Evolutionary conservation across 2,113 vertebrate species (phyloP), one percentile per base, ranked within the genome.

Genomic region (Cochlearius cochlearius): DNA sequence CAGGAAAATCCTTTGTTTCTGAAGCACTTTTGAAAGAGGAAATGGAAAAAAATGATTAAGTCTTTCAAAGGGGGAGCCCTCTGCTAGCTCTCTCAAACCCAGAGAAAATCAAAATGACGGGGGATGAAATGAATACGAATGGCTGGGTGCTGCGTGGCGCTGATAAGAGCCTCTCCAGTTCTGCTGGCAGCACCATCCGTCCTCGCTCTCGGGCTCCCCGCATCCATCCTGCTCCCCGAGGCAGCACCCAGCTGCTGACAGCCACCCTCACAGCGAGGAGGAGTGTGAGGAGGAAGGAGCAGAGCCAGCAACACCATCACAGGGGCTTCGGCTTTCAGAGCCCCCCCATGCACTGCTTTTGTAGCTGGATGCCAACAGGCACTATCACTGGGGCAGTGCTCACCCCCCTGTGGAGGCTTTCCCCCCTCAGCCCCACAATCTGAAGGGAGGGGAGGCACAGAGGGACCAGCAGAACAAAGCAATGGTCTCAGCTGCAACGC

Each of bases 141-240:
- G 39, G 29, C 36, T 76, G 78, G 39, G 29, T 56, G 77, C 90
- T 97, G 86, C 5, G 0, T 9, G 50, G 53, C 58, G 30, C 88
- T 89, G 93, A 93, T 95, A 97, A 96, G 83, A 79, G 71, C 55
- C 52, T 92, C 83, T 95, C 63, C 71, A 49, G 74, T 25, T 52
- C 43, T 76, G n/a, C n/a, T 86, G 90, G 84, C 71, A 83, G 39
- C 21, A 2, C 45, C 23, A 45, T 26, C 22, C 15, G 0, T 34
- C 45, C 75, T 39, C 12, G 18, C 7, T 34, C 38, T 60, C 1
- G 1, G 5, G 45, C 43, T 91, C 36, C 62, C 85, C n/a, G 69
- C 50, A 55, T 85, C 82, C 69, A 34, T 77, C 45, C 47, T 56
- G 29, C 25, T 83, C 32, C 43, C 22, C 0, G 1, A 49, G 56